Evolutionary conservation across 1,140 invertebrate genomes (phyloP).

Genomic region (Pseudomyrmex gracilis): DNA sequence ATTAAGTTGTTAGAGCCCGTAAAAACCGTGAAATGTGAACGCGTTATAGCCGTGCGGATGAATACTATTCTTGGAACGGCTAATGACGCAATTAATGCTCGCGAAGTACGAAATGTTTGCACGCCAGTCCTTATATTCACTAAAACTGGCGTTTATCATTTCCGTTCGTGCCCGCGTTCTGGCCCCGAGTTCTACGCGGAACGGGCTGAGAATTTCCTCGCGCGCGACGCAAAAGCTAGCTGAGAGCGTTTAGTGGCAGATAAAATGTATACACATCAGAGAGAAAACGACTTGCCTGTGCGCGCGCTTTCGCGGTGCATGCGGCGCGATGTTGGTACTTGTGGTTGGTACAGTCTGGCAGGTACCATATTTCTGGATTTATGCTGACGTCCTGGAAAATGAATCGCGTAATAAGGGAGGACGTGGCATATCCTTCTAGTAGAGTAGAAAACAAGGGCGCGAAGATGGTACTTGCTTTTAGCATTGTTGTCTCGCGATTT

Average conservation of each 20-base stretch:
- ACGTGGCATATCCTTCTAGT: conserved; percentile 26
- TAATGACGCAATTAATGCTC: conserved; percentile 23
- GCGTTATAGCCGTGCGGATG: background rate
- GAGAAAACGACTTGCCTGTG: conserved; percentile 40
- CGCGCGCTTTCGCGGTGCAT: conserved; percentile 29
- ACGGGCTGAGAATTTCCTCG: conserved; percentile 34
- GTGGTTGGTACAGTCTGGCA: conserved; percentile 47
- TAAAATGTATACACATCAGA: conserved; percentile 64
- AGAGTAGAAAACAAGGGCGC: conserved; percentile 41
- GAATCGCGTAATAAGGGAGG: conserved; percentile 68
- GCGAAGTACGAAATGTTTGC: conserved; percentile 33
- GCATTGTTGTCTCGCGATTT: conserved; percentile 10
- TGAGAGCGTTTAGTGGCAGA: conserved; percentile 61
- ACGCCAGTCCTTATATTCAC: conserved; percentile 45
- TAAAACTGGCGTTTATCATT: conserved; percentile 48
- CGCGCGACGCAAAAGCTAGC: conserved; percentile 2
- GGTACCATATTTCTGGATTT: conserved; percentile 73
- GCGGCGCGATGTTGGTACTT: conserved; percentile 27
- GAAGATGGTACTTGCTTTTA: conserved; percentile 40
- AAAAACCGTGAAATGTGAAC: conserved; percentile 4
- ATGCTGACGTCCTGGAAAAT: conserved; percentile 66
- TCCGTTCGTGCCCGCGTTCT: conserved; percentile 1
- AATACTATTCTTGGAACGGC: background rate
- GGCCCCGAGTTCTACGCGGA: background rate
- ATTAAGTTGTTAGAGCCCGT: conserved; percentile 8